phyloP scores from a whole-genome alignment of 2,797 vertebrate species.

The Distichodus sexfasciatus region DNA sequence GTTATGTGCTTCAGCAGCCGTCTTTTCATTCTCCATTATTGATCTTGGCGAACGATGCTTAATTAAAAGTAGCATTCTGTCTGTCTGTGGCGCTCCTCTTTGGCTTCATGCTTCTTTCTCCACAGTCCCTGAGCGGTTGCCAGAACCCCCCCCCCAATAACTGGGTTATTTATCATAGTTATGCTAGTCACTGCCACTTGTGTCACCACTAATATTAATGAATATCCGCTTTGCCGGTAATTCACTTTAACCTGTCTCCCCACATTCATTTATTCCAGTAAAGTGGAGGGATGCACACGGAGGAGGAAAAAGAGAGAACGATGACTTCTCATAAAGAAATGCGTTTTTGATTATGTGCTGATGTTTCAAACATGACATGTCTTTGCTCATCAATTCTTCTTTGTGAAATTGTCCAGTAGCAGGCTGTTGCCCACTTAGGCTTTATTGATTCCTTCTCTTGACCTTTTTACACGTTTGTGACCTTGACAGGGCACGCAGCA shows the following conservation, averaged over 20 bases:
- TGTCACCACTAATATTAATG: constrained; percentile 47
- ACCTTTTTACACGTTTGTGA: background rate
- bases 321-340: background rate
- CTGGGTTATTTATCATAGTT: constrained; percentile 54
- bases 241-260: constrained; percentile 41
- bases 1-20: too few species aligned
- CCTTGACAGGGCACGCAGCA: constrained; percentile 72
- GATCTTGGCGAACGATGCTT: background rate
- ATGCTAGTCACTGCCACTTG: constrained; percentile 43
- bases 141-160: constrained; percentile 1
- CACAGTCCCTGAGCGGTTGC: constrained; percentile 27
- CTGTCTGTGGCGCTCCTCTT: background rate
- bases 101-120: constrained; percentile 9
- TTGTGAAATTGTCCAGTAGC: too few species aligned
- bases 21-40: too few species aligned
- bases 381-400: background rate
- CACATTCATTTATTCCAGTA: constrained; percentile 35
- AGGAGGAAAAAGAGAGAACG: background rate
- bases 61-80: background rate
- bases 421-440: background rate
- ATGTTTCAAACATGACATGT: background rate
- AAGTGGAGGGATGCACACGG: constrained; percentile 3
- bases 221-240: constrained; percentile 46
- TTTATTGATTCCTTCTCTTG: background rate
- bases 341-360: background rate